Conservation (phyloP, 2,888 invertebrate genomes). For the Zhuqinia jingwanae region DNA sequence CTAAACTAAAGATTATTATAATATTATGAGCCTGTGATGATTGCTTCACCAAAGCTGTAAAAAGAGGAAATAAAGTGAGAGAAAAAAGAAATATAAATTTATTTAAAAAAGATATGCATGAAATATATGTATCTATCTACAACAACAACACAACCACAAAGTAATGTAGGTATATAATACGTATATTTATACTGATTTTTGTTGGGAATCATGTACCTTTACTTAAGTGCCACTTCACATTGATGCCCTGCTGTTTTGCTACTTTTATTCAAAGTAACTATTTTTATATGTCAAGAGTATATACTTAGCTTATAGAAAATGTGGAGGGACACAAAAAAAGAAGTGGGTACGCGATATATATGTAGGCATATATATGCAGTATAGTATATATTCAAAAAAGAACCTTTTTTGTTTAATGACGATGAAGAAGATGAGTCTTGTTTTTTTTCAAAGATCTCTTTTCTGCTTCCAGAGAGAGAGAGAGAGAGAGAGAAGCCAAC, state of each 20-base stretch:
- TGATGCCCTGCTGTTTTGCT: slow-evolving; percentile 51
- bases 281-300: not conserved
- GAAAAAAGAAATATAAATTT: slow-evolving; percentile 35
- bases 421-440: slow-evolving; percentile 14
- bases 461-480: no score
- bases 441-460: no score
- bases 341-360: not conserved
- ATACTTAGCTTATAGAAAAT: not conserved
- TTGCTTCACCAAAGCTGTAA: slow-evolving; percentile 68
- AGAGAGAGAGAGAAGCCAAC: slow-evolving; percentile 4
- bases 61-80: slow-evolving; percentile 62
- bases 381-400: not conserved
- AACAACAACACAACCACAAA: no score
- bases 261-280: slow-evolving; percentile 11
- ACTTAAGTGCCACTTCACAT: slow-evolving; percentile 15
- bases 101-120: no score
- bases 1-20: slow-evolving; percentile 68
- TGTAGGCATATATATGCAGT: no score
- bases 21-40: slow-evolving; percentile 62
- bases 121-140: not conserved
- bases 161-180: not conserved
- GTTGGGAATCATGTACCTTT: slow-evolving; percentile 6
- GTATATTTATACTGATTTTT: not conserved
- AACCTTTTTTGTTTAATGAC: not conserved
- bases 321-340: not conserved